Evolutionary conservation across 2,113 vertebrate genomes (phyloP).

Genomic region (Raphicerus campestris): DNA sequence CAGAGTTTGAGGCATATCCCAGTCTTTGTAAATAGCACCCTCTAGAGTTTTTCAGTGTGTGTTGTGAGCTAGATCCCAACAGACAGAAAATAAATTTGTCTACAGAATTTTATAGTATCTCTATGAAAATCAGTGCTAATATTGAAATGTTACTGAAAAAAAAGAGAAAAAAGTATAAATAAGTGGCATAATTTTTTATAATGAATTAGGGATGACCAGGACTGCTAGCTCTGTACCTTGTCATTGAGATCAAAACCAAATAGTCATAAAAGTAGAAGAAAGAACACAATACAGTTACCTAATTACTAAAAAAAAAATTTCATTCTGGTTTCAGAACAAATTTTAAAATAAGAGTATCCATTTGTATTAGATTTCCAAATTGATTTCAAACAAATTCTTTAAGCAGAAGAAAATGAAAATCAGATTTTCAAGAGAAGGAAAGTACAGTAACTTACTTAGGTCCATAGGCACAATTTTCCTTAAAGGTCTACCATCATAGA

Average conservation of each 20-base stretch:
- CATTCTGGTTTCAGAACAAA: slow-evolving; percentile 13
- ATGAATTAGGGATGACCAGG: background rate
- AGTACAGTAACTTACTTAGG: slow-evolving; percentile 1
- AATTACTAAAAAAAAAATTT: slow-evolving; percentile 22
- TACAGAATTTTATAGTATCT: background rate
- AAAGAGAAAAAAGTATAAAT: slow-evolving; percentile 21
- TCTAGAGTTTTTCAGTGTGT: background rate
- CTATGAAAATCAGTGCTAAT: background rate
- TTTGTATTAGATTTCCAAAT: slow-evolving; percentile 27
- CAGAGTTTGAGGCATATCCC: background rate
- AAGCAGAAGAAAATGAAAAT: slow-evolving; percentile 25
- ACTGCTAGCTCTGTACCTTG: background rate
- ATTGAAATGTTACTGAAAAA: slow-evolving; percentile 6
- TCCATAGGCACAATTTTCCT: background rate
- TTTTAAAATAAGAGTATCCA: background rate
- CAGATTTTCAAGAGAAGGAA: slow-evolving; percentile 39
- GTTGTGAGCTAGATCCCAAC: background rate
- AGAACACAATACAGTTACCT: background rate
- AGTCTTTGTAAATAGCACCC: background rate
- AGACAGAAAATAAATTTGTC: slow-evolving; percentile 12
- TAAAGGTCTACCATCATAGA: slow-evolving; percentile 1
- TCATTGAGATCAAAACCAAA: slow-evolving; percentile 45
- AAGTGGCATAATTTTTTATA: slow-evolving; percentile 19
- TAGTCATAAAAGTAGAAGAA: slow-evolving; percentile 1
- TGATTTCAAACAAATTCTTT: slow-evolving; percentile 26